Percentiles rank a stretch among this genome's conserved stretches.
Evolutionary conservation across 2,113 vertebrate species (phyloP).

Genomic region (Pelecanus crispus): DNA sequence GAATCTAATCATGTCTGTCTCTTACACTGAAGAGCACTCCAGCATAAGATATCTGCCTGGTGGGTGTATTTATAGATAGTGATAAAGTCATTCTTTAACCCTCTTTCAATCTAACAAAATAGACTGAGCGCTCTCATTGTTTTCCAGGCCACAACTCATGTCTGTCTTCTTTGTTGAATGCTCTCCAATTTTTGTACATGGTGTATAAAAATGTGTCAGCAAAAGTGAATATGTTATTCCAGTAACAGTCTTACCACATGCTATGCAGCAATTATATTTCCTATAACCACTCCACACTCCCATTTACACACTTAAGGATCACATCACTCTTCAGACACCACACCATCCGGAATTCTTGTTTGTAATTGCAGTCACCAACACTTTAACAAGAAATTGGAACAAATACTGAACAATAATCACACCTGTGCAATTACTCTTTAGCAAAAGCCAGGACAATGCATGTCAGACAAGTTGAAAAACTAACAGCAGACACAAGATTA

Average conservation of each 20-base stretch:
- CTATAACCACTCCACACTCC: background rate
- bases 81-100: constrained; percentile 8
- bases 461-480: background rate
- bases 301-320: background rate
- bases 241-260: background rate
- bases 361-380: background rate
- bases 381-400: background rate
- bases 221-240: background rate
- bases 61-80: constrained; percentile 21
- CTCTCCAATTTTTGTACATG: background rate
- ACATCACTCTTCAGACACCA: background rate
- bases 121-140: background rate
- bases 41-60: background rate
- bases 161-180: background rate
- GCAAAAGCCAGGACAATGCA: background rate
- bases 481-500: background rate
- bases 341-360: background rate
- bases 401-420: background rate
- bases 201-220: background rate
- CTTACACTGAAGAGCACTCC: background rate
- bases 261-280: background rate
- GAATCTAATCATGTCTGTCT: background rate
- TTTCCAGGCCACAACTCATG: background rate
- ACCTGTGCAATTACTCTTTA: background rate
- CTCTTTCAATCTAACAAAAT: background rate